These are phyloP conservation scores for Heliornis fulica DNA, from an alignment of 2,113 vertebrate genomes.

Conservation along the genomic window DNA sequence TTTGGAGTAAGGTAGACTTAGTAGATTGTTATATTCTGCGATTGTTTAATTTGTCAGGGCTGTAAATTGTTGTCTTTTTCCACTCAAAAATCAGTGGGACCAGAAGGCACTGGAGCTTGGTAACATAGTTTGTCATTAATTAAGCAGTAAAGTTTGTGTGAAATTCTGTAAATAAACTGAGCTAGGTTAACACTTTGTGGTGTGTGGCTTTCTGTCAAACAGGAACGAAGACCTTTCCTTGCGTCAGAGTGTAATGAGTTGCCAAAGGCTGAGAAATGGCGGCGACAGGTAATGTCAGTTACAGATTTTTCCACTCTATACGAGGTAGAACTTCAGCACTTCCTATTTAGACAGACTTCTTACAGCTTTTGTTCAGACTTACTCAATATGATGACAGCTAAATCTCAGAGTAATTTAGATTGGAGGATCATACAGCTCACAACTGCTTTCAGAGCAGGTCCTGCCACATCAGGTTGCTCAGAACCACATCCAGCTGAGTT, in stretches of 20 bases:
- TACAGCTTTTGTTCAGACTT: neutral
- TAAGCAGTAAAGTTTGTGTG: neutral
- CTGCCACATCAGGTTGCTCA: neutral
- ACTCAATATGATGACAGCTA: neutral
- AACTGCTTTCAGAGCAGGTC: neutral
- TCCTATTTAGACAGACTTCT: neutral
- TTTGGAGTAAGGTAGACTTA: neutral
- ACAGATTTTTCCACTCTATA: accelerated
- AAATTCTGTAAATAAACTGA: neutral
- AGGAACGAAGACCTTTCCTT: slow-evolving; percentile 95
- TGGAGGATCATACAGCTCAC: neutral
- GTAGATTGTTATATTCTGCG: neutral
- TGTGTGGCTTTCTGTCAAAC: neutral
- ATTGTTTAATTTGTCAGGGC: neutral
- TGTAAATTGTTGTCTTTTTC: neutral
- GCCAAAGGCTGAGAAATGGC: slow-evolving; percentile 97
- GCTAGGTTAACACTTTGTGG: neutral
- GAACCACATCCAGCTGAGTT: neutral
- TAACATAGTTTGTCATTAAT: neutral
- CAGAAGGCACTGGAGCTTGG: neutral
- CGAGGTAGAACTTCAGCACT: neutral
- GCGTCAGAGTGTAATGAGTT: slow-evolving; percentile 94
- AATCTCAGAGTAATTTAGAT: neutral
- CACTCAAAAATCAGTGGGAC: neutral
- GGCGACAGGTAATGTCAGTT: slow-evolving; percentile 83